Conservation (phyloP, 2,113 vertebrate genomes). For the Chionodraco myersi region DNA sequence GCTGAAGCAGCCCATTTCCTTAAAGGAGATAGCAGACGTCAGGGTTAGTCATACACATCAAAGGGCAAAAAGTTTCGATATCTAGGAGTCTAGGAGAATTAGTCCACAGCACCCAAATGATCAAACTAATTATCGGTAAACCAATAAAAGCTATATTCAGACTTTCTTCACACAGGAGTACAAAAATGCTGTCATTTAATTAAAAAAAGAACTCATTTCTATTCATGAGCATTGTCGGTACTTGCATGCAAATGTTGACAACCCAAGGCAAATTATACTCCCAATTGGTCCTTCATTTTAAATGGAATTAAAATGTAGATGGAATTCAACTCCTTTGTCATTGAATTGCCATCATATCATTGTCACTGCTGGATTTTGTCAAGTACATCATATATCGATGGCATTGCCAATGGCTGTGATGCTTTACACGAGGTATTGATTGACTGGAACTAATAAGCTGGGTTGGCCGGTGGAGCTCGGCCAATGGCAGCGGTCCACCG, state of each 20-base stretch:
- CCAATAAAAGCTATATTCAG: neutral
- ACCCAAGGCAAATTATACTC: neutral
- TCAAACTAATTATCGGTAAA: neutral
- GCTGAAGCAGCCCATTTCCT: too few relatives aligned
- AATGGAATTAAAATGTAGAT: neutral
- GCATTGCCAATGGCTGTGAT: constrained; percentile 7
- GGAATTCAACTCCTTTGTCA: neutral
- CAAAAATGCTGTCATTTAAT: neutral
- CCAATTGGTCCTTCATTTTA: neutral
- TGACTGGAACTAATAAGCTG: constrained; percentile 49
- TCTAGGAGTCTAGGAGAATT: too few relatives aligned
- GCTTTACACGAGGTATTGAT: constrained; percentile 40
- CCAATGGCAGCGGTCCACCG: constrained; percentile 45
- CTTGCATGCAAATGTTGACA: neutral
- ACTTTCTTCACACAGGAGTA: neutral
- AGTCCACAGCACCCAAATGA: neutral
- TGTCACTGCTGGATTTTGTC: neutral
- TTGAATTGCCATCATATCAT: constrained; percentile 7
- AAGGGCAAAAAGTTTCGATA: too few relatives aligned
- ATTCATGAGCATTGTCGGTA: constrained; percentile 2
- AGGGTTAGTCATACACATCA: too few relatives aligned
- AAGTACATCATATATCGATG: constrained; percentile 18
- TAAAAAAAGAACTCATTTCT: neutral
- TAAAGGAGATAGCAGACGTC: too few relatives aligned
- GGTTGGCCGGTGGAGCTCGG: constrained; percentile 23